Evolutionary conservation across 2,113 vertebrate species (phyloP).

Genomic region (Pelvicachromis taeniatus): DNA sequence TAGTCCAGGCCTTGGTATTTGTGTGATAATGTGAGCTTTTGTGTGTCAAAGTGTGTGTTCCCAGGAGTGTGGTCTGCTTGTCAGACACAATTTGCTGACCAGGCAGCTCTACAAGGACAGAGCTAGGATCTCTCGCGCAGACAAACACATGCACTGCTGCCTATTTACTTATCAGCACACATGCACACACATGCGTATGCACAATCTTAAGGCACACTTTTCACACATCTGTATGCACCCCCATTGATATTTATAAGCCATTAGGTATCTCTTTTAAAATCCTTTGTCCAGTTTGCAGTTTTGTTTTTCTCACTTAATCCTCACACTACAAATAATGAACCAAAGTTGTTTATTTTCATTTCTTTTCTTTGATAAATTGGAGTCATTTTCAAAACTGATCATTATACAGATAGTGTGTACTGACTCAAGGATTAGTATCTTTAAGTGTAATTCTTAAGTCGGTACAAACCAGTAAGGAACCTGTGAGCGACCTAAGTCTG

Average conservation of each 20-base stretch:
- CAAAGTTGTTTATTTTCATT: not conserved
- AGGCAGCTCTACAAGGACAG: conserved; percentile 51
- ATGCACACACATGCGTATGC: not conserved
- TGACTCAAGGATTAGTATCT: not conserved
- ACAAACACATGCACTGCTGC: not conserved
- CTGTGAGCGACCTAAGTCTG: not conserved
- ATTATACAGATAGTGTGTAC: not conserved
- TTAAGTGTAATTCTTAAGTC: not conserved
- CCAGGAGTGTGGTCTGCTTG: conserved; percentile 39
- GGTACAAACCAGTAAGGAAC: not conserved
- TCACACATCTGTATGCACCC: conserved; percentile 9
- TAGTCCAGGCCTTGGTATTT: not conserved
- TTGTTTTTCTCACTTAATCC: not conserved
- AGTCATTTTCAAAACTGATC: not conserved
- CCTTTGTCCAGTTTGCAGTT: not conserved
- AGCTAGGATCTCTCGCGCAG: not conserved
- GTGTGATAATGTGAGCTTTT: not conserved
- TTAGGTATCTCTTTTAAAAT: not conserved
- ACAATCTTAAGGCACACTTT: not conserved
- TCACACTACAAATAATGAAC: not conserved
- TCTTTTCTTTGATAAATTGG: not conserved
- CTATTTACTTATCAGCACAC: not conserved
- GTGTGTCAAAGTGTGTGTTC: conserved; percentile 7
- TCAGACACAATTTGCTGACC: conserved; percentile 58
- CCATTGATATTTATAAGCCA: not conserved